phyloP scores from a whole-genome alignment of 2,888 invertebrate genomes.

The Junonia oenone region DNA sequence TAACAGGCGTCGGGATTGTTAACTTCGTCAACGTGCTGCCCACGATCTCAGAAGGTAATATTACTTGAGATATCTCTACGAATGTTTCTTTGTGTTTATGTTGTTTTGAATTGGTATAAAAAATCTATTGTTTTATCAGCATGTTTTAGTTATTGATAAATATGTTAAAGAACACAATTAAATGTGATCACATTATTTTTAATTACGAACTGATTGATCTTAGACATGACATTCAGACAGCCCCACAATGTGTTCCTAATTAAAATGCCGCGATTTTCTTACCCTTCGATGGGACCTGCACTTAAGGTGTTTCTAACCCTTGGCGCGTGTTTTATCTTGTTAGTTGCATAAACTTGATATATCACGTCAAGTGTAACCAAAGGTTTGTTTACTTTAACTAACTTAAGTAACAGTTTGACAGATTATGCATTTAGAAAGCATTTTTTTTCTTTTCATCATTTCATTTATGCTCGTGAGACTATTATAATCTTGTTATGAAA shows the following conservation, averaged over 20 bases:
- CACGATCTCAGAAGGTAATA: constrained; percentile 73
- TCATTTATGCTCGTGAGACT: too few species aligned
- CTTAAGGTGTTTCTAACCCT: constrained; percentile 30
- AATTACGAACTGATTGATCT: neutral
- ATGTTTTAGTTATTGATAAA: neutral
- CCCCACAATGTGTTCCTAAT: constrained; percentile 4
- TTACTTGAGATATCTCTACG: constrained; percentile 9
- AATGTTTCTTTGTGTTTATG: constrained; percentile 9
- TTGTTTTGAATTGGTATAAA: neutral
- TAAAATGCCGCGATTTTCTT: constrained; percentile 11
- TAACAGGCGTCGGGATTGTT: constrained; percentile 75
- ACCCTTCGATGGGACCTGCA: constrained; percentile 21
- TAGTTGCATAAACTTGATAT: constrained; percentile 25
- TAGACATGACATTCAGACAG: neutral
- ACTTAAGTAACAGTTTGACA: too few species aligned
- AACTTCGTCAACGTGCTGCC: constrained; percentile 76
- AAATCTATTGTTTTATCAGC: neutral
- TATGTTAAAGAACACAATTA: neutral
- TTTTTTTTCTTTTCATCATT: too few species aligned
- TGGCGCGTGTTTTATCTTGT: constrained; percentile 25
- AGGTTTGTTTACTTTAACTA: constrained; percentile 5
- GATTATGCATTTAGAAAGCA: too few species aligned
- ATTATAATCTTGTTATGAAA: too few species aligned
- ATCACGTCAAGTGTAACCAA: constrained; percentile 6
- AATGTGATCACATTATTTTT: neutral